A percentile compares a stretch with the other conserved stretches of the same genome.
Conservation (phyloP, 1,140 invertebrate species). For the Neodiprion lecontei region DNA sequence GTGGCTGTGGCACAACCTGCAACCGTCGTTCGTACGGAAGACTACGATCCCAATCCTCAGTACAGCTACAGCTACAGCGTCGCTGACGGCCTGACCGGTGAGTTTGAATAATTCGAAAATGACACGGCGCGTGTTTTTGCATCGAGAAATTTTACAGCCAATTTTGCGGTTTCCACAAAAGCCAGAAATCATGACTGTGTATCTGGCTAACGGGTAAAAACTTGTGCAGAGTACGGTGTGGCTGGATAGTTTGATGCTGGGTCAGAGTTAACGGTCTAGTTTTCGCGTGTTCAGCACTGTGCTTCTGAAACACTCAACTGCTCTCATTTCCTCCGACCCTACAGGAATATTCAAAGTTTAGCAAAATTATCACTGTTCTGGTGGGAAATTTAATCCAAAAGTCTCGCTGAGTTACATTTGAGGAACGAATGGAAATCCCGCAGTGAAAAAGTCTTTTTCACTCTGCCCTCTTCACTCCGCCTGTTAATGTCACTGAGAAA, state of each 20-base stretch:
- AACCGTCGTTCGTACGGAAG: conserved; percentile 60
- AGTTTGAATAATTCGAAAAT: neutral
- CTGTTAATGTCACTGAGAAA: neutral
- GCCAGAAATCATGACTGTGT: too few species aligned
- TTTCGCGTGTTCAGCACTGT: neutral
- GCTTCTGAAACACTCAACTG: neutral
- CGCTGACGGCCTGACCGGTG: conserved; percentile 72
- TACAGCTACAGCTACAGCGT: conserved; percentile 78
- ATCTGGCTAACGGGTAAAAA: neutral
- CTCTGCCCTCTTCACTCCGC: neutral
- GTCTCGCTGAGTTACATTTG: neutral
- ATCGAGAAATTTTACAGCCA: too few species aligned
- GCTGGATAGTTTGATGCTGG: neutral
- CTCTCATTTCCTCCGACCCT: neutral
- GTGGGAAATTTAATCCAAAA: neutral
- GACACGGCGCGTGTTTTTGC: too few species aligned
- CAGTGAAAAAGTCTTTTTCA: neutral
- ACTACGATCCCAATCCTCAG: conserved; percentile 73
- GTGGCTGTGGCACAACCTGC: conserved; percentile 48
- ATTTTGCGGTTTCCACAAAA: too few species aligned
- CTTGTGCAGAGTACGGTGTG: neutral
- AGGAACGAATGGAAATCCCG: neutral
- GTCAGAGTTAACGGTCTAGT: neutral
- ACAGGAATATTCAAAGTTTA: neutral
- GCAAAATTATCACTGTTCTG: neutral